Percentiles rank a stretch among this genome's conserved stretches.
These are phyloP conservation scores for Dasysyrphus albostriatus DNA, from an alignment of 2,888 invertebrate species.

Conservation along the genomic window DNA sequence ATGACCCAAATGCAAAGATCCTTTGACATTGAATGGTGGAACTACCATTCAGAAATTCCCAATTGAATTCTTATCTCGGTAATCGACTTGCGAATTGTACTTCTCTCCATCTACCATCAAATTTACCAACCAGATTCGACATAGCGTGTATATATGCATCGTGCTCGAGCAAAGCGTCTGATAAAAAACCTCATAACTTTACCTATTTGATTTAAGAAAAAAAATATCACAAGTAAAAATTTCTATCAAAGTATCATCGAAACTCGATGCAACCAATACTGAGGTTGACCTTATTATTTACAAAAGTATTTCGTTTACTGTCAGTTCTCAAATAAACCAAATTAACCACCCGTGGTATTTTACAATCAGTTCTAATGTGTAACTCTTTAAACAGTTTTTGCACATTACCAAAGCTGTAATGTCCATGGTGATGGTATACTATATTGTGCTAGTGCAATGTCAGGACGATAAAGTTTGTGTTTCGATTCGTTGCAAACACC, in stretches of 20 bases:
- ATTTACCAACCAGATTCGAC: too few relatives aligned
- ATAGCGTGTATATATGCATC: too few relatives aligned
- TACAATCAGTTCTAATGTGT: constrained; percentile 33
- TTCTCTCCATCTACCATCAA: too few relatives aligned
- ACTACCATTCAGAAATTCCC: too few relatives aligned
- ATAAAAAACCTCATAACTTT: too few relatives aligned
- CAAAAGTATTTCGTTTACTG: constrained; percentile 45
- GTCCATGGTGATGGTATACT: neutral
- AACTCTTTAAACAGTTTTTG: constrained; percentile 24
- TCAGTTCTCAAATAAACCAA: constrained; percentile 35
- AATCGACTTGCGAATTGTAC: too few relatives aligned
- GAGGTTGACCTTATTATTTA: constrained; percentile 38
- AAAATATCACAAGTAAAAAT: too few relatives aligned
- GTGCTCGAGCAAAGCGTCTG: too few relatives aligned
- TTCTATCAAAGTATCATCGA: neutral
- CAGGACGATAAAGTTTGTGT: constrained; percentile 26
- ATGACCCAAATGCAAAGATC: too few relatives aligned
- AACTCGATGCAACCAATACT: constrained; percentile 8
- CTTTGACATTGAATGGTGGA: too few relatives aligned
- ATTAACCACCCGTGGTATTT: constrained; percentile 33
- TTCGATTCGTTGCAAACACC: constrained; percentile 26
- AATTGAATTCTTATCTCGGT: too few relatives aligned
- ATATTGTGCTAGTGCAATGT: neutral
- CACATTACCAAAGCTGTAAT: constrained; percentile 10
- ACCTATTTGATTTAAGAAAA: too few relatives aligned